Evolutionary conservation across 2,888 invertebrate species (phyloP).

Genomic region (Octodonta nipae): DNA sequence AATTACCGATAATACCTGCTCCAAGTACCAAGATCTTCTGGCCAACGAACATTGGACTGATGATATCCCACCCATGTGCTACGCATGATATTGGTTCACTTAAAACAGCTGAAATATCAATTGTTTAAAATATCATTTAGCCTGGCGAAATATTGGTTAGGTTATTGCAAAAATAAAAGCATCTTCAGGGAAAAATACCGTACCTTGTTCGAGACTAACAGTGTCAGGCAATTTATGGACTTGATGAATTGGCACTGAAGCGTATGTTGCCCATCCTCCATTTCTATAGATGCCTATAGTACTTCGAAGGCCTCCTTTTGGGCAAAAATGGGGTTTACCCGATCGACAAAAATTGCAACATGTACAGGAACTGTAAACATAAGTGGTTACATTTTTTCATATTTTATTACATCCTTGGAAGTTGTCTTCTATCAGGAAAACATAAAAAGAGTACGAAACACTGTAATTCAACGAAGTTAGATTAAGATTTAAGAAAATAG

Average conservation of each 20-base stretch:
- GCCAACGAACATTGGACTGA: conserved; percentile 47
- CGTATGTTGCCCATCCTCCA: conserved; percentile 59
- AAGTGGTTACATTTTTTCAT: background rate
- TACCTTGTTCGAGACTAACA: conserved; percentile 47
- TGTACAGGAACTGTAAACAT: conserved; percentile 42
- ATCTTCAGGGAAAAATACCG: background rate
- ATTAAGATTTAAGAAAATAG: too few species aligned
- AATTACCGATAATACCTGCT: conserved; percentile 60
- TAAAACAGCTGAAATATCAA: conserved; percentile 42
- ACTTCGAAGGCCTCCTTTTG: conserved; percentile 42
- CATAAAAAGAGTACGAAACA: too few species aligned
- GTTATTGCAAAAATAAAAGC: background rate
- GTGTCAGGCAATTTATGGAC: conserved; percentile 45
- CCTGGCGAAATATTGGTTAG: too few species aligned
- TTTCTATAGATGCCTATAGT: conserved; percentile 52
- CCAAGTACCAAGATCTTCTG: conserved; percentile 50
- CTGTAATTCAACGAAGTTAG: too few species aligned
- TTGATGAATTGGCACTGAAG: conserved; percentile 45
- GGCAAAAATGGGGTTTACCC: conserved; percentile 52
- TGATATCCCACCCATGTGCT: conserved; percentile 53
- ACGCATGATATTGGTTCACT: conserved; percentile 59
- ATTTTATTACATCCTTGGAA: too few species aligned
- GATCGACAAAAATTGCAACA: conserved; percentile 48
- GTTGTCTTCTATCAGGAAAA: too few species aligned
- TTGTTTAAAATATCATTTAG: too few species aligned